Conservation (phyloP, 2,113 vertebrate genomes). For the Hippocampus abdominalis region DNA sequence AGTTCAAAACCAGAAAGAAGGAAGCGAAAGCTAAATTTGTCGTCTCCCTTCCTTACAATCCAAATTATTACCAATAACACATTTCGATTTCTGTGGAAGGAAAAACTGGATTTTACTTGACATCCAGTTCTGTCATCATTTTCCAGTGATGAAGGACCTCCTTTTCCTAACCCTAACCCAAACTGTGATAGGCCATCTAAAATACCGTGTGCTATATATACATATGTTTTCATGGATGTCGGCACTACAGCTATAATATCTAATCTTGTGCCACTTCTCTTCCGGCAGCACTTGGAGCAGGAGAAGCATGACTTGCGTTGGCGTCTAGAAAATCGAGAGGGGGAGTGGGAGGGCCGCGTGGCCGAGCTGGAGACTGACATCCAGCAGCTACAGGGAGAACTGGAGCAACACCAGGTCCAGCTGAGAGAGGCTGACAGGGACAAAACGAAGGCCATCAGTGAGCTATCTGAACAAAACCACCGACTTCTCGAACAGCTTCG, state of each 20-base stretch:
- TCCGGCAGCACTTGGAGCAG: constrained; percentile 87
- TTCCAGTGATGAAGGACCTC: not conserved
- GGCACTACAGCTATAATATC: not conserved
- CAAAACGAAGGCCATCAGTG: constrained; percentile 84
- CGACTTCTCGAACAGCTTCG: constrained; percentile 93
- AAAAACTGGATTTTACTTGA: not conserved
- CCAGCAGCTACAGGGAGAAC: constrained; percentile 88
- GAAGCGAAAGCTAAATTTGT: no score
- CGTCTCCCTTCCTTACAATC: no score
- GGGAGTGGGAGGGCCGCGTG: constrained; percentile 95
- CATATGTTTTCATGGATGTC: not conserved
- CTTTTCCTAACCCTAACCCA: not conserved
- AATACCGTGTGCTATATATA: not conserved
- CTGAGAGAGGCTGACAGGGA: constrained; percentile 87
- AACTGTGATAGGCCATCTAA: not conserved
- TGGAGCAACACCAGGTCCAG: constrained; percentile 90
- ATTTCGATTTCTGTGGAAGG: not conserved
- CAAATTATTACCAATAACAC: not conserved
- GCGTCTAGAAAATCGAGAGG: constrained; percentile 89
- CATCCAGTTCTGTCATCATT: not conserved
- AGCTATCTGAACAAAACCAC: constrained; percentile 97
- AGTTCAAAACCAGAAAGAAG: no score
- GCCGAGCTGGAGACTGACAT: constrained; percentile 93
- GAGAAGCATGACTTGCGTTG: constrained; percentile 91
- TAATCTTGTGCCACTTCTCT: not conserved